Evolutionary conservation across 2,113 vertebrate genomes (phyloP), one percentile per base, ranked within the genome.

Genomic region (Chaetops frenatus): DNA sequence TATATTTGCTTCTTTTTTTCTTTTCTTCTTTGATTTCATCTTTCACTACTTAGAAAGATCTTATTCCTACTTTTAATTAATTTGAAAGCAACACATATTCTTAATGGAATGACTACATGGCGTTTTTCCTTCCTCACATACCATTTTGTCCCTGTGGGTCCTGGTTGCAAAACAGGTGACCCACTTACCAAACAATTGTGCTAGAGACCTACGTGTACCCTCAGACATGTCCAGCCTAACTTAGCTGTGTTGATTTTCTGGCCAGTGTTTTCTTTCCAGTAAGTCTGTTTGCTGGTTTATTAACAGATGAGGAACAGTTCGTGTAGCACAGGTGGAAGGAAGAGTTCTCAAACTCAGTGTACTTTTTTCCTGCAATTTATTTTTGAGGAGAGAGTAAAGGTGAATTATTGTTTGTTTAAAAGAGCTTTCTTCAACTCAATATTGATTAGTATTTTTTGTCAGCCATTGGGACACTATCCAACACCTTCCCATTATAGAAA

Each of bases 251-350:
- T 90, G 91, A 62, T 95, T 81, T 94, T 95, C 94, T 69, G 60
- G 88, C 27, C 94, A 64, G 47, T 53, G 64, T 96, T 72, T 81
- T 77, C 24, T 79, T 92, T 73, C 81, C 54, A 12, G 56, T 79
- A 95, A 91, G 47, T 93, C 94, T 91, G 21, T 61, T 92, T 89
- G 33, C 18, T 71, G 47, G 85, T 94, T 94, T 95, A 84, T 61
- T 82, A 96, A 87, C 57, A 97, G 84, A 90, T 57, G 54, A 91
- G 45, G 77, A 97, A 95, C 71, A n/a, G 93, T 96, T 97, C 13
- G 12, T 87, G 53, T 74, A 90, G 95, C 81, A 70, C 54, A 70
- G 74, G 87, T 71, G 94, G 90, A 89, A 94, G 29, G n/a, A 93
- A 80, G 66, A 92, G 91, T 95, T 94, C 92, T 96, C 81, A 95